These are phyloP conservation scores for Anabas testudineus DNA, from an alignment of 2,797 vertebrate genomes.

Conservation along the genomic window DNA sequence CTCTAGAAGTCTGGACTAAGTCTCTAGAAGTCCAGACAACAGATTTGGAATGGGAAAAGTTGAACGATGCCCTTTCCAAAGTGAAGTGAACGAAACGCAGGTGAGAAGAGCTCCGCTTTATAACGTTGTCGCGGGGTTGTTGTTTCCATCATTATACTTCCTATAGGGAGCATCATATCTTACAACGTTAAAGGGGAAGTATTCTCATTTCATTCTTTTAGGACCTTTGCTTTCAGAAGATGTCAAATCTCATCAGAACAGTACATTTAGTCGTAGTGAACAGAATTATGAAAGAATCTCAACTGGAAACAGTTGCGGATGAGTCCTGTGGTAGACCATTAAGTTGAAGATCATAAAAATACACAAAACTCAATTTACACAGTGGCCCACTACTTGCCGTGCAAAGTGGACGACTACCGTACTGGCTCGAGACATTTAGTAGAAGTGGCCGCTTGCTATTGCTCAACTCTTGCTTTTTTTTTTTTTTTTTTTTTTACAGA, in stretches of 20 bases:
- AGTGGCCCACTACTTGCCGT: background rate
- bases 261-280: slow-evolving; percentile 1
- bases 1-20: slow-evolving; percentile 67
- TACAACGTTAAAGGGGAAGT: background rate
- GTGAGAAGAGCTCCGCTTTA: slow-evolving; percentile 5
- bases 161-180: background rate
- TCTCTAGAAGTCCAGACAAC: slow-evolving; percentile 56
- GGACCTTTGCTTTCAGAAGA: slow-evolving; percentile 7
- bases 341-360: slow-evolving; percentile 26
- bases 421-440: background rate
- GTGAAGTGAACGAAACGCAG: slow-evolving; percentile 14
- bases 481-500: too few relatives aligned
- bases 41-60: slow-evolving; percentile 47
- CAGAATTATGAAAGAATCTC: slow-evolving; percentile 8
- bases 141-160: slow-evolving; percentile 6
- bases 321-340: slow-evolving; percentile 26
- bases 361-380: slow-evolving; percentile 4
- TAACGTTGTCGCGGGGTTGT: background rate
- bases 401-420: background rate
- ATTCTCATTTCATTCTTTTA: too few relatives aligned
- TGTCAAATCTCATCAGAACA: slow-evolving; percentile 23
- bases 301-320: slow-evolving; percentile 7
- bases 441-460: background rate
- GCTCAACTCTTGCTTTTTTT: slow-evolving; percentile 1
- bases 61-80: slow-evolving; percentile 33